phyloP scores from a whole-genome alignment of 2,797 vertebrate genomes.

The Chiroxiphia lanceolata region DNA sequence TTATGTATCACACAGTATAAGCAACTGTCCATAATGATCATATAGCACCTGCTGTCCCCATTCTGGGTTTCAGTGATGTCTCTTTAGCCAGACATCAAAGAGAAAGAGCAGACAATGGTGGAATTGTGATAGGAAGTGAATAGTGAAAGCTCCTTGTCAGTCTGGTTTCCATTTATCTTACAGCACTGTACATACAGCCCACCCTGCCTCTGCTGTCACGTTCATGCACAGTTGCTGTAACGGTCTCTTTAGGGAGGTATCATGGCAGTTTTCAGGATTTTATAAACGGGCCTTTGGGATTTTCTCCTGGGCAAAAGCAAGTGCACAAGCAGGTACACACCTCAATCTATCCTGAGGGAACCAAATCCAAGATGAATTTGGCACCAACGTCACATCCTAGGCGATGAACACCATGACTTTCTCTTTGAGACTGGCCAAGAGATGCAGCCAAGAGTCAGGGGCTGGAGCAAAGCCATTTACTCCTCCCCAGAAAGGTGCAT shows the following conservation, averaged over 20 bases:
- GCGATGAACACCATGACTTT: not conserved
- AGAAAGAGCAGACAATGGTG: slow-evolving; percentile 54
- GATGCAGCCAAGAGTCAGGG: not conserved
- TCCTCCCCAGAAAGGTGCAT: not conserved
- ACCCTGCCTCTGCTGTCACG: not conserved
- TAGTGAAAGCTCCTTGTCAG: slow-evolving; percentile 56
- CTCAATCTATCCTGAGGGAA: not conserved
- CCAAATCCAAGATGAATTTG: fast-evolving
- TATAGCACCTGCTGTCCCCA: slow-evolving; percentile 55
- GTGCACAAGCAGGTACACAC: not conserved
- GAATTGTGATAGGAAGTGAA: slow-evolving; percentile 62
- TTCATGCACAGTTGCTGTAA: not conserved
- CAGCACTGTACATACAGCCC: not conserved
- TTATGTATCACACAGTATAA: slow-evolving; percentile 12
- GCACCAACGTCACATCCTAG: not conserved
- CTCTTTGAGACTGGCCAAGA: not conserved
- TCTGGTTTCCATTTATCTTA: slow-evolving; percentile 44
- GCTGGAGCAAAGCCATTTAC: not conserved
- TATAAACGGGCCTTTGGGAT: not conserved
- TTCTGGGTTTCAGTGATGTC: slow-evolving; percentile 43
- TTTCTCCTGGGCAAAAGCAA: not conserved
- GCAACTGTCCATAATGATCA: slow-evolving; percentile 6
- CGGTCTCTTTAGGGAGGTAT: not conserved
- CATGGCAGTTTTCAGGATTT: not conserved
- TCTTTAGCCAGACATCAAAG: slow-evolving; percentile 63